Evolutionary conservation across 2,888 invertebrate species (phyloP).

Genomic region (Rotaria macrura): DNA sequence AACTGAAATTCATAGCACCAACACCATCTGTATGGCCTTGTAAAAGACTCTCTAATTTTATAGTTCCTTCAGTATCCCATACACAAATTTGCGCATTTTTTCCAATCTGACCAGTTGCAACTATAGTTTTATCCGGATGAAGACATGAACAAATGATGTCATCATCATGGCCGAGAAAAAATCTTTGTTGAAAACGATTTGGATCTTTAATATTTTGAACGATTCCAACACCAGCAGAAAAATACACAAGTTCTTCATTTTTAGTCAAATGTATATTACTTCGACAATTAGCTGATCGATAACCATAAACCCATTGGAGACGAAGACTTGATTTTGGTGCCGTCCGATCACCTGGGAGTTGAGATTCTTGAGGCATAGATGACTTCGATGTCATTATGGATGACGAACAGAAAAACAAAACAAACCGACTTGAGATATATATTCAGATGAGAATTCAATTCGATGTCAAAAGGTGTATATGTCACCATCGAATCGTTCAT

Average conservation of each 20-base stretch:
- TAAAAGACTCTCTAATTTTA: conserved; percentile 38
- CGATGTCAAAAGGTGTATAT: not conserved
- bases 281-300: conserved; percentile 50
- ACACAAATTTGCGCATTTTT: conserved; percentile 50
- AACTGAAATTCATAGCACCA: conserved; percentile 47
- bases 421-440: not conserved
- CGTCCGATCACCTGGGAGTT: conserved; percentile 21
- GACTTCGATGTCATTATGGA: not conserved
- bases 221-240: conserved; percentile 51
- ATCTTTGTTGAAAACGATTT: conserved; percentile 41
- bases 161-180: conserved; percentile 51
- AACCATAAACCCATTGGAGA: conserved; percentile 52
- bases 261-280: conserved; percentile 49
- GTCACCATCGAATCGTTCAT: not conserved
- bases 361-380: not conserved
- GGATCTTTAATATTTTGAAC: conserved; percentile 47
- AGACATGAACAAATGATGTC: conserved; percentile 50
- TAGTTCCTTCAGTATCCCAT: conserved; percentile 50
- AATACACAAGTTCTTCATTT: conserved; percentile 49
- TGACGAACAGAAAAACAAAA: too few relatives aligned
- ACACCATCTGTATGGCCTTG: conserved; percentile 49
- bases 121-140: conserved; percentile 46
- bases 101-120: conserved; percentile 51
- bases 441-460: not conserved
- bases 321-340: conserved; percentile 44